Conservation (phyloP, 2,797 vertebrate species). For the Rhynchotus rufescens region DNA sequence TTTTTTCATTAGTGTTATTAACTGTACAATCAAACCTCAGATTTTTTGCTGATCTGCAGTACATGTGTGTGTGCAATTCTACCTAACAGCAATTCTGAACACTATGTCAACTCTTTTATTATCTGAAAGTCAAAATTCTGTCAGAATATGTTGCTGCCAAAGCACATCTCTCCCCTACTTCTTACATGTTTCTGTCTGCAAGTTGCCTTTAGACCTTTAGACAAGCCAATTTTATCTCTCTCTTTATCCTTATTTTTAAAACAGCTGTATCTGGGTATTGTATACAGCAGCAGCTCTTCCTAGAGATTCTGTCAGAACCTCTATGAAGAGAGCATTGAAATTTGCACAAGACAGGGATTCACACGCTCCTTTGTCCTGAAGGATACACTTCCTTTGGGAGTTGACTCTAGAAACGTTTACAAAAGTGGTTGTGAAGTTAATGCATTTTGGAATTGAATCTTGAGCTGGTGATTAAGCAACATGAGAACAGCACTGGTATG, state of each 20-base stretch:
- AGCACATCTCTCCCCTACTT: slow-evolving; percentile 22
- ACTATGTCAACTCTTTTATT: slow-evolving; percentile 26
- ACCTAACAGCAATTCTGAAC: slow-evolving; percentile 39
- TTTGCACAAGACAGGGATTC: not conserved
- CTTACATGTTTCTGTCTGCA: slow-evolving; percentile 57
- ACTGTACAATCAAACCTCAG: not conserved
- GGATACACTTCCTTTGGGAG: slow-evolving; percentile 5
- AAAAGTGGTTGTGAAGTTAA: not conserved
- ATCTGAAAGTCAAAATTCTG: slow-evolving; percentile 53
- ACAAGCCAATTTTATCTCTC: slow-evolving; percentile 15
- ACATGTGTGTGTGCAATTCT: slow-evolving; percentile 50
- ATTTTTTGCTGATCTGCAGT: slow-evolving; percentile 1
- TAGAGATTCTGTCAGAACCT: not conserved
- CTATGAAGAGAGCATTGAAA: not conserved
- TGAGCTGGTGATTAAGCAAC: not conserved
- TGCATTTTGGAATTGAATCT: slow-evolving; percentile 20
- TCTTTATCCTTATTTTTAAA: slow-evolving; percentile 14
- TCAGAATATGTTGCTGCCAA: slow-evolving; percentile 61
- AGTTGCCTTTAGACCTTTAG: slow-evolving; percentile 45
- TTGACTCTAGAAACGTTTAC: slow-evolving; percentile 3
- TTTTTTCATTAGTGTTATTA: not conserved
- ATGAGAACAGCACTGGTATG: slow-evolving; percentile 36
- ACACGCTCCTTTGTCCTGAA: not conserved
- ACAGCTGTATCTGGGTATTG: not conserved
- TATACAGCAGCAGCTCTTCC: slow-evolving; percentile 19